Evolutionary conservation across 2,888 invertebrate genomes (phyloP), one percentile per base, ranked within the genome.

Genomic region (Heliconius charithonia): DNA sequence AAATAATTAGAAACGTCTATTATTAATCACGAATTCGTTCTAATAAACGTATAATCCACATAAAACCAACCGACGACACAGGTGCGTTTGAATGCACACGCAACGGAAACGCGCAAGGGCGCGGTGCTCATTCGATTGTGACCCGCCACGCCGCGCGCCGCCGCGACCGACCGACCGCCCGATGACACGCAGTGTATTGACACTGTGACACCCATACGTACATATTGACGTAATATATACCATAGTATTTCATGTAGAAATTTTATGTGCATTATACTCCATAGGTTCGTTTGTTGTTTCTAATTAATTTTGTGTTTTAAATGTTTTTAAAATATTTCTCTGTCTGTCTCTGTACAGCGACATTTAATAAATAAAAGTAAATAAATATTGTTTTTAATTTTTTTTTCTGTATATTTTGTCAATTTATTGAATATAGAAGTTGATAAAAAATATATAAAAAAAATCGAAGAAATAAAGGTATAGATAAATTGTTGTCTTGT

Each of bases 91-190:
- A 79, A 73, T 75, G 83, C 82, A 75, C 80, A 77, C 81, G 77
- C 81, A 76, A 78, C 85, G 86, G 86, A 86, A 85, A 79, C 81
- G 79, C 77, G 79, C 84, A 84, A 85, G 85, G 87, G 83, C 86
- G 79, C 75, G 78, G 79, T 80, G 81, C 81, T 80, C 82, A 78
- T 78, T 79, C 78, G 79, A 75, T 83, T 83, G 83, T 83, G 84
- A 83, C 83, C 83, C 80, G 82, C 79, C 71, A 74, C 83, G 56
- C 83, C 80, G 82, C 45, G 45, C 77, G 69, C 69, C 77, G 56
- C 59, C 59, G 75, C 6, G 19, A 16, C 56, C 51, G 19, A 29
- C 3, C 41, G 37, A 62, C 37, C 25, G 71, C 51, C 22, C 62
- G 62, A 51, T 70, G 59, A 32, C 62, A 63, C 25, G 62, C 45